A percentile compares a stretch with the other conserved stretches of the same genome.
Evolutionary conservation across 2,113 vertebrate species (phyloP).

Genomic region (Vulpes lagopus): DNA sequence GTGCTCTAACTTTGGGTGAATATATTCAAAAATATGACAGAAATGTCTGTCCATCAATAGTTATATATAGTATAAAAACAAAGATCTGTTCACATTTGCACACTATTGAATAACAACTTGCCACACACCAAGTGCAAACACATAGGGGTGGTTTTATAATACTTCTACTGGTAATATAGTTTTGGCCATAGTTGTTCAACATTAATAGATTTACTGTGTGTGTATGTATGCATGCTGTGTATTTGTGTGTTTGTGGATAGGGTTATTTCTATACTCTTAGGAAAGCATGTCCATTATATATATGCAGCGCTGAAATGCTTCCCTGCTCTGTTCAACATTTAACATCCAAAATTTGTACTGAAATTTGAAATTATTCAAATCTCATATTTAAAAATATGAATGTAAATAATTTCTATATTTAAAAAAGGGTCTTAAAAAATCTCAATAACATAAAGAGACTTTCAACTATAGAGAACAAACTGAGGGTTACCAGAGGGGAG

Average conservation of each 20-base stretch:
- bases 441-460: background rate
- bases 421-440: background rate
- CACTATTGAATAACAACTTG: background rate
- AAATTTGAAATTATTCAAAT: background rate
- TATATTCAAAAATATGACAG: background rate
- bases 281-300: background rate
- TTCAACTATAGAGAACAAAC: background rate
- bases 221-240: background rate
- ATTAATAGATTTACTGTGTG: background rate
- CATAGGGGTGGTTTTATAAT: background rate
- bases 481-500: background rate
- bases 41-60: background rate
- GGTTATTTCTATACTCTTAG: background rate
- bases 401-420: background rate
- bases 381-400: background rate
- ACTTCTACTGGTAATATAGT: background rate
- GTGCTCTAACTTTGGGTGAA: background rate
- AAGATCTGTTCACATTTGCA: background rate
- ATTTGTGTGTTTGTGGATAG: rapidly evolving
- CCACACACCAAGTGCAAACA: background rate
- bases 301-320: background rate
- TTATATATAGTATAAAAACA: background rate
- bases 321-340: background rate
- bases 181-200: background rate
- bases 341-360: background rate